These are phyloP conservation scores for Poicephalus meyeri DNA, from an alignment of 2,113 vertebrate species.

Conservation along the genomic window DNA sequence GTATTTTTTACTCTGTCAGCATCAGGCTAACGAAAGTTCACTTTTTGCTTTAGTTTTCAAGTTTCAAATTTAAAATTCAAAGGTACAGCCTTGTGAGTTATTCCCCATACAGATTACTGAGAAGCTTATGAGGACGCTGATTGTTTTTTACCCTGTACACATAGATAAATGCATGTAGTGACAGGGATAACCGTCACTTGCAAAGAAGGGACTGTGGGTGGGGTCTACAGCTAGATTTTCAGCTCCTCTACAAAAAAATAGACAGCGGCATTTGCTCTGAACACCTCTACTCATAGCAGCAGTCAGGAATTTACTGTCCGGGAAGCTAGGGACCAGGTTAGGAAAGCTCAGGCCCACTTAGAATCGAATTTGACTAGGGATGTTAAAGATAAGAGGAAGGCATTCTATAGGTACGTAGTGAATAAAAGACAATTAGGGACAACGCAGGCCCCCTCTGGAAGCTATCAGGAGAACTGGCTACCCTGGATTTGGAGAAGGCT, in stretches of 20 bases:
- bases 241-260: not conserved
- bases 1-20: not conserved
- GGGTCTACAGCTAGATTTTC: not conserved
- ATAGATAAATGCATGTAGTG: not conserved
- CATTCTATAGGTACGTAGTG: too few species aligned
- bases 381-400: too few species aligned
- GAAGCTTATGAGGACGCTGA: not conserved
- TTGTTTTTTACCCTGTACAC: not conserved
- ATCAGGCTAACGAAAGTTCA: not conserved
- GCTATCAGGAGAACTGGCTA: too few species aligned
- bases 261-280: not conserved
- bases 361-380: too few species aligned
- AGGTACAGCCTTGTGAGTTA: not conserved
- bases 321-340: too few species aligned
- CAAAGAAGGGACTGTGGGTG: not conserved
- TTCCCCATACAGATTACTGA: not conserved
- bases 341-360: too few species aligned
- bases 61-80: not conserved
- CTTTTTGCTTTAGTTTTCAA: not conserved
- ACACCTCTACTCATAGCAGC: not conserved
- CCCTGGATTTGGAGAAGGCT: too few species aligned
- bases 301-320: not conserved
- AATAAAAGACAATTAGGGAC: too few species aligned
- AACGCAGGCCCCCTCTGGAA: too few species aligned
- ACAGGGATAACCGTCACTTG: not conserved